Conservation (phyloP, 2,797 vertebrate genomes). For the Gila robusta region DNA sequence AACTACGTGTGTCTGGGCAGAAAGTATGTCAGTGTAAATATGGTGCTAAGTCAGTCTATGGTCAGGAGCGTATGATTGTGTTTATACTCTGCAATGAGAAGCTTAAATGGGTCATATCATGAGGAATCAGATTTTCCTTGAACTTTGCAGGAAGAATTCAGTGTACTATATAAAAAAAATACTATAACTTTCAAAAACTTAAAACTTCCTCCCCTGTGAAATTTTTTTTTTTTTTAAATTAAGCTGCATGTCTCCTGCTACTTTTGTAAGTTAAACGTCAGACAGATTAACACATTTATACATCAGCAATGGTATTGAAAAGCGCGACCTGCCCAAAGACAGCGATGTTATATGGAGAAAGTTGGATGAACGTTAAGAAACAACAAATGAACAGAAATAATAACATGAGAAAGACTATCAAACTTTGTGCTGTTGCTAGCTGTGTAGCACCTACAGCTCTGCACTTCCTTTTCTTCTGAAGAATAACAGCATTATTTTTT, state of each 20-base stretch:
- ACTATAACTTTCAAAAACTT: neutral
- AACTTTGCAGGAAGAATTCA: neutral
- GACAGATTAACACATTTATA: neutral
- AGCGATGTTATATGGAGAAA: neutral
- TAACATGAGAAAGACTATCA: neutral
- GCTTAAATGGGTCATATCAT: neutral
- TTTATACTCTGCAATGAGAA: constrained; percentile 5
- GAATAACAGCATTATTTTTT: neutral
- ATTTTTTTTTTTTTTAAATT: neutral
- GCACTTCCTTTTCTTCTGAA: neutral
- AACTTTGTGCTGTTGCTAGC: too few relatives aligned
- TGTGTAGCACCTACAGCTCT: neutral
- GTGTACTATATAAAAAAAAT: neutral
- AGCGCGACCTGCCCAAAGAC: neutral
- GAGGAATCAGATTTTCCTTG: neutral
- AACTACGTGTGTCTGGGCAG: neutral
- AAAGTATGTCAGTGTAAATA: constrained; percentile 4
- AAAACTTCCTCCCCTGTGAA: neutral
- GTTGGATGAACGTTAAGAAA: neutral
- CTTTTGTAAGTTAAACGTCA: neutral
- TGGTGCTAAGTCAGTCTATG: neutral
- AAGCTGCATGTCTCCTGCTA: neutral
- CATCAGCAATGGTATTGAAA: neutral
- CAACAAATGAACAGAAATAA: neutral
- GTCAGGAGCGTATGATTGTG: neutral